Conservation (phyloP, 2,113 vertebrate genomes). For the Bungarus multicinctus region DNA sequence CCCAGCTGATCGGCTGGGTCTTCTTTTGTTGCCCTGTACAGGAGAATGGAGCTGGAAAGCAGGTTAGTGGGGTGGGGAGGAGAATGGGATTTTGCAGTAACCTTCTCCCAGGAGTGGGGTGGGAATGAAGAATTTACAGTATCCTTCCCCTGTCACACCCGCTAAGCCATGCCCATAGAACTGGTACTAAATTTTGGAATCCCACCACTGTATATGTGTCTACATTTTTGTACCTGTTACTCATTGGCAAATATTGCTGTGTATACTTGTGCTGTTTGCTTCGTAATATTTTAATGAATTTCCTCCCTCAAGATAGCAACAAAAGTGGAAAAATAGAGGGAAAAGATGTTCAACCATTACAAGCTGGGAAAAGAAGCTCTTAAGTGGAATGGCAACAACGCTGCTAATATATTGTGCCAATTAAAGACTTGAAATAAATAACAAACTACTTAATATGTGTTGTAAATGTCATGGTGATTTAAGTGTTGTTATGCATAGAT, state of each 20-base stretch:
- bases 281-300: constrained; percentile 71
- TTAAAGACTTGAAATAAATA: constrained; percentile 66
- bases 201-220: constrained; percentile 44
- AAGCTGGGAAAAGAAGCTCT: constrained; percentile 23
- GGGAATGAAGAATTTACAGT: no score
- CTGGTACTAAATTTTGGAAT: no score
- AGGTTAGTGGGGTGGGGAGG: no score
- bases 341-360: constrained; percentile 20
- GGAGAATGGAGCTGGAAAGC: no score
- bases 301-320: constrained; percentile 61
- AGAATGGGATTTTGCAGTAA: no score
- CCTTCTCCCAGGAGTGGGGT: no score
- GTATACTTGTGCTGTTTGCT: constrained; percentile 55
- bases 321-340: constrained; percentile 54
- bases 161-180: no score
- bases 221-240: constrained; percentile 65
- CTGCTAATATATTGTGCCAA: constrained; percentile 59
- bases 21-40: no score
- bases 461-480: constrained; percentile 62
- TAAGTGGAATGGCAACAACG: constrained; percentile 35
- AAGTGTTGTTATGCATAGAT: constrained; percentile 52
- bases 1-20: no score
- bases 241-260: constrained; percentile 58
- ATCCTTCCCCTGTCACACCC: no score
- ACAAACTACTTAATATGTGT: constrained; percentile 57